phyloP scores from a whole-genome alignment of 2,888 invertebrate genomes.

The Pachydiplax longipennis region DNA sequence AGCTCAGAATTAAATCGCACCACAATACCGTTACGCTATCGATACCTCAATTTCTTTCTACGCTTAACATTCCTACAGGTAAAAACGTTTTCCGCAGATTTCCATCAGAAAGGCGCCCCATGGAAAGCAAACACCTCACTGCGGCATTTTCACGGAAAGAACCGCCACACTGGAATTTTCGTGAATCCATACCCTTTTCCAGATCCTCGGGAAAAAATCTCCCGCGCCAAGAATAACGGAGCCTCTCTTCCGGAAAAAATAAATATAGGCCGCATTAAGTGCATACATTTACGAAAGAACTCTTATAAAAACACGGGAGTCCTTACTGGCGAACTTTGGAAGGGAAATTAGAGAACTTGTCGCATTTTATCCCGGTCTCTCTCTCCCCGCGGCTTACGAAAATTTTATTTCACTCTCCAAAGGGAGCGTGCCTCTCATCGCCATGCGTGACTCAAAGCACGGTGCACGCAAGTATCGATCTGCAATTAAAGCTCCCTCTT shows the following conservation, averaged over 20 bases:
- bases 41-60: too few relatives aligned
- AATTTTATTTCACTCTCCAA: background rate
- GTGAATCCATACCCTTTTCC: background rate
- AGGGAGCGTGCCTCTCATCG: background rate
- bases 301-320: background rate
- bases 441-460: constrained; percentile 33
- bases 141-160: background rate
- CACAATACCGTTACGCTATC: too few relatives aligned
- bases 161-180: background rate
- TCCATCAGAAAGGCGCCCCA: too few relatives aligned
- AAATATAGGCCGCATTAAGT: background rate
- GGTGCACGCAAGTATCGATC: constrained; percentile 35
- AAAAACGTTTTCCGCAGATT: too few relatives aligned
- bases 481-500: constrained; percentile 38
- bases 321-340: background rate
- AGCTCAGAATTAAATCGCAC: too few relatives aligned
- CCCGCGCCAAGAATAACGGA: background rate
- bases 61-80: too few relatives aligned
- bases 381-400: background rate
- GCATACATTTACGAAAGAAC: background rate
- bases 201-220: background rate
- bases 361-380: background rate
- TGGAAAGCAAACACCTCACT: background rate
- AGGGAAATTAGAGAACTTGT: constrained; percentile 15
- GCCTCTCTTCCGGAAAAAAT: background rate